phyloP scores from a whole-genome alignment of 2,888 invertebrate species.

The Hydrotaea diabolus region DNA sequence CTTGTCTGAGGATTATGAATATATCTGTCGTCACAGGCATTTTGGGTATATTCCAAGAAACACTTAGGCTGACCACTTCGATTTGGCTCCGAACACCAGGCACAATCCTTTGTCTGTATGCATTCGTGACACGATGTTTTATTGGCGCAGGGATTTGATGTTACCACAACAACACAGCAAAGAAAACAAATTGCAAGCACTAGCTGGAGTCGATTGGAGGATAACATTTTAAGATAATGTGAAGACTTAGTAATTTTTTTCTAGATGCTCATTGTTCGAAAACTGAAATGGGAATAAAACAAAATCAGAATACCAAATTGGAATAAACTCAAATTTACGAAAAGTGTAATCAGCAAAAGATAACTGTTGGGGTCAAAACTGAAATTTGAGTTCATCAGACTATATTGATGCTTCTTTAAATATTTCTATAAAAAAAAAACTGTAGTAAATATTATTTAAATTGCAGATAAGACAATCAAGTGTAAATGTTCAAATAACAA shows the following conservation, averaged over 20 bases:
- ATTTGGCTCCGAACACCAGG: slow-evolving; percentile 88
- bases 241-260: slow-evolving; percentile 38
- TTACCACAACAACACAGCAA: slow-evolving; percentile 72
- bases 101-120: slow-evolving; percentile 92
- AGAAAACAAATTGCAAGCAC: slow-evolving; percentile 53
- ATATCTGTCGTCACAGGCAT: slow-evolving; percentile 85
- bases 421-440: too few relatives aligned
- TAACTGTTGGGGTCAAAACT: too few relatives aligned
- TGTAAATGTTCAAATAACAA: too few relatives aligned
- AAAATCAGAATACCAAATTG: too few relatives aligned
- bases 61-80: slow-evolving; percentile 84
- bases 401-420: too few relatives aligned
- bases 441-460: too few relatives aligned
- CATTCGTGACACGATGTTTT: slow-evolving; percentile 94
- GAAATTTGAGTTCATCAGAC: too few relatives aligned
- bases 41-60: slow-evolving; percentile 83
- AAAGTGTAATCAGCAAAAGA: too few relatives aligned
- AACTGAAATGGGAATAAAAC: slow-evolving; percentile 40
- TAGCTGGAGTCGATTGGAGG: slow-evolving; percentile 45
- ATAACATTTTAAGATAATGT: slow-evolving; percentile 49
- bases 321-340: too few relatives aligned
- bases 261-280: too few relatives aligned
- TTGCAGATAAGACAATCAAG: too few relatives aligned
- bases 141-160: slow-evolving; percentile 88
- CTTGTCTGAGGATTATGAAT: slow-evolving; percentile 86